Evolutionary conservation across 2,888 invertebrate species (phyloP), one percentile per base, ranked within the genome.

Genomic region (Rutpela maculata): DNA sequence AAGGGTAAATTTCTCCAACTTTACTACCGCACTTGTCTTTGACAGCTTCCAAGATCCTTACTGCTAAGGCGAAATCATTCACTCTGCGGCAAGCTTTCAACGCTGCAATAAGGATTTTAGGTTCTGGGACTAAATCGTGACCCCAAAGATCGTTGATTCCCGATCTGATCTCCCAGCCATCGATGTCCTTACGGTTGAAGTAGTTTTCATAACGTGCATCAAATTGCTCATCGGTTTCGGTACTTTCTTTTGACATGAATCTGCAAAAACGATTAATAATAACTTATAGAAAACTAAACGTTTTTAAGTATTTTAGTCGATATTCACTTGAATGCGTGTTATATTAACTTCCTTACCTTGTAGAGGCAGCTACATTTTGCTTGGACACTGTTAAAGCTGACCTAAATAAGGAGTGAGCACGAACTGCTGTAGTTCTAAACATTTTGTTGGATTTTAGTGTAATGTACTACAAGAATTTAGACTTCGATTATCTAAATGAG

Each of bases 151-250:
- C 97, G 86, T 95, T 97, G 95, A 98, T 95, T 5, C 94, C 97
- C 89, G 97, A 96, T 78, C 98, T 95, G 85, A 97, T 92, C 91
- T 98, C 97, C 99, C 98, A 99, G 71, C 95, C 95, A 90, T 98
- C 98, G 88, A 98, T 96, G 86, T 97, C 96, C 78, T 93, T 91
- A 78, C 96, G 94, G 89, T 94, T 95, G 92, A 98, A 97, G 90
- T 93, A 98, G 60, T 93, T 92, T 88, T 95, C 95, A 89, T 95
- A 97, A 88, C 95, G 80, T 60, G 92, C 90, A 90, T 98, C 97
- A 90, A 97, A 97, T 87, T 96, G 95, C 87, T 95, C 97, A 81
- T 96, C 96, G 56, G 95, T 93, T 90, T 97, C 96, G 26, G 92
- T 91, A 59, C 91, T 88, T 71, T 88, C 87, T 60, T 87, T 86